Evolutionary conservation across 2,888 invertebrate species (phyloP), one percentile per base, ranked within the genome.

Genomic region (Notocelia uddmanniana): DNA sequence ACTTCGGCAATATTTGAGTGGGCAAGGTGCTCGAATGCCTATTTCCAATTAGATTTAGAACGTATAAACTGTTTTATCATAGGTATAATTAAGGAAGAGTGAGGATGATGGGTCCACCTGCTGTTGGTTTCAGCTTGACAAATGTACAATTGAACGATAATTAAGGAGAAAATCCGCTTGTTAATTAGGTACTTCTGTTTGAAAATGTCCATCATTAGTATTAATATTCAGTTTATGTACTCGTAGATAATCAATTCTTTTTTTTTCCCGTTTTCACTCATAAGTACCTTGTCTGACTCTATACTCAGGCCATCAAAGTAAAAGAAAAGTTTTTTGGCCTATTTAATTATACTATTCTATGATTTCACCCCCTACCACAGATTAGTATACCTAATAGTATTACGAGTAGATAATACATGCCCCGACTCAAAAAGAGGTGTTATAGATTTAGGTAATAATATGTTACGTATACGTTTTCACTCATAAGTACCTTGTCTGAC

Each of bases 1-100:
- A 5, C 31, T 50, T 50, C 6, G 13, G 18, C 8, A 15, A 13
- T 31, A 50, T 5, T 8, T 48, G 45, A 23, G 15, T 10, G 15
- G 37, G 26, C 55, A 55, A 55, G 15, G 55, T 55, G 55, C 26
- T 21, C 15, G 3, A 52, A 52, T 52, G 21, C 2, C 10, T 21
- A 19, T 11, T 52, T 21, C 52, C 3, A 63, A 52, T 54, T 54
- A 54, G 15, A 54, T 23, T 63, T 63, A 34, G 19, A 34, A 62
- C 31, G 31, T n/a, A 31, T 23, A 55, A 55, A 26, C 23, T 8
- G 13, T 45, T 45, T 45, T 45, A 45, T 45, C n/a, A n/a, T 45
- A 45, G 6, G 45, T n/a, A n/a, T 45, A 8, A n/a, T n/a, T 45
- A 45, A 45, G 45, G n/a, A 15, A 41, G n/a, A 45, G 45, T 45